A percentile compares a stretch with the other conserved stretches of the same genome.
Evolutionary conservation across 2,797 vertebrate species (phyloP).

Genomic region (Menidia menidia): DNA sequence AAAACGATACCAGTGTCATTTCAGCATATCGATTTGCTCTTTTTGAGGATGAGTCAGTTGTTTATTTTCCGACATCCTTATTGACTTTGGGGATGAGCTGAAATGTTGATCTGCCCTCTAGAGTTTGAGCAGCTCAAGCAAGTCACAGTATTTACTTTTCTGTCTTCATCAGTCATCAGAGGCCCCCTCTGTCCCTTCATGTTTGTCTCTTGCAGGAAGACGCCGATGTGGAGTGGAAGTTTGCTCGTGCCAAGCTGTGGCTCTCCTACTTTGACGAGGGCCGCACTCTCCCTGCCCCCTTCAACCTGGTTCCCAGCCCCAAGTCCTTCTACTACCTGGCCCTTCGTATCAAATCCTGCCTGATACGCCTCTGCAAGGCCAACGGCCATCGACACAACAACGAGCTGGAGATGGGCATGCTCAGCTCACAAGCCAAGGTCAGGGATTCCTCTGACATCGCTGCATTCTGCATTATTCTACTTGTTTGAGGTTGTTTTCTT

Average conservation of each 20-base stretch:
- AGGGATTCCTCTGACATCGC: slow-evolving; percentile 2
- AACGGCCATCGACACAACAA: slow-evolving; percentile 89
- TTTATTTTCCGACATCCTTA: neutral
- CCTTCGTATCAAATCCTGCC: slow-evolving; percentile 91
- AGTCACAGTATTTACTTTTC: neutral
- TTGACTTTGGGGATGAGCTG: neutral
- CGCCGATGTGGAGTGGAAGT: slow-evolving; percentile 97
- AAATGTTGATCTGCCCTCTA: neutral
- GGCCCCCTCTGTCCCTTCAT: neutral
- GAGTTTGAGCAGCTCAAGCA: neutral
- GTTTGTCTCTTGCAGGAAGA: slow-evolving; percentile 85
- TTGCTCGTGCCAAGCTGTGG: slow-evolving; percentile 96
- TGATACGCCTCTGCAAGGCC: slow-evolving; percentile 92
- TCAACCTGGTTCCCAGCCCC: slow-evolving; percentile 96
- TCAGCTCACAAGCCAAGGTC: slow-evolving; percentile 91
- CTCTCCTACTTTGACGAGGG: slow-evolving; percentile 98
- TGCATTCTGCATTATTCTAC: neutral
- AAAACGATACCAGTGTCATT: neutral
- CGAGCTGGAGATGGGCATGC: slow-evolving; percentile 95
- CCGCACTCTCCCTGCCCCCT: slow-evolving; percentile 93
- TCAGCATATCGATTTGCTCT: neutral
- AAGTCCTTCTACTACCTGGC: slow-evolving; percentile 98
- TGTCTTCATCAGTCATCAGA: slow-evolving; percentile 1
- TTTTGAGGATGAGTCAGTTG: neutral
- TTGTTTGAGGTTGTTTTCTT: neutral